A percentile compares a stretch with the other conserved stretches of the same genome.
phyloP scores from a whole-genome alignment of 2,888 invertebrate species.

The Chesias legatella region DNA sequence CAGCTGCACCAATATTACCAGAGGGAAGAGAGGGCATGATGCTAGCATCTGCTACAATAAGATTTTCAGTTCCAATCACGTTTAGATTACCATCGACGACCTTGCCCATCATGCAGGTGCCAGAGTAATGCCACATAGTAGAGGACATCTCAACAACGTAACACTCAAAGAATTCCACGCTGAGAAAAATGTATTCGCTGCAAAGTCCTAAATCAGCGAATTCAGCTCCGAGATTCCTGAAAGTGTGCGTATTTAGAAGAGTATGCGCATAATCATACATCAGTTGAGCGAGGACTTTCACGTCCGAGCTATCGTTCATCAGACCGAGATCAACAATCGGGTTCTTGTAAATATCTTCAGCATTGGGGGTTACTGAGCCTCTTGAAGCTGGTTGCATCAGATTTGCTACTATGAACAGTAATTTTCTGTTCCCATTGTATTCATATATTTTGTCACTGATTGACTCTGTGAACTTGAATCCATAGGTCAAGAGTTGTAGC shows the following conservation, averaged over 20 bases:
- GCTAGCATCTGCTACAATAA: neutral
- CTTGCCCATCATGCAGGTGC: no score
- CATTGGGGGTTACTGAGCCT: slow-evolving; percentile 25
- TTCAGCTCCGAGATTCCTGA: slow-evolving; percentile 16
- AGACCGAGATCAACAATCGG: slow-evolving; percentile 18
- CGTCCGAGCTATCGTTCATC: slow-evolving; percentile 11
- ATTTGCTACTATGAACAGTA: slow-evolving; percentile 17
- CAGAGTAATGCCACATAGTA: no score
- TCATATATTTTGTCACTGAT: slow-evolving; percentile 35
- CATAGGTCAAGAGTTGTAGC: slow-evolving; percentile 32
- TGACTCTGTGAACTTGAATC: slow-evolving; percentile 30
- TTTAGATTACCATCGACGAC: no score
- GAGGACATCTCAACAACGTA: no score
- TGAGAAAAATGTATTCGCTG: no score
- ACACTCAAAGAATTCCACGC: no score
- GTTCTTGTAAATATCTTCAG: slow-evolving; percentile 14
- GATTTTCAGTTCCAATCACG: no score
- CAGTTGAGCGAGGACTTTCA: slow-evolving; percentile 5
- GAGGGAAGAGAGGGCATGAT: neutral
- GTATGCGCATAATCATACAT: neutral
- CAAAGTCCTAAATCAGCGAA: no score
- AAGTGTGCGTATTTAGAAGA: slow-evolving; percentile 15
- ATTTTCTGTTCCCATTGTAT: slow-evolving; percentile 13
- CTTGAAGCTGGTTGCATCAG: slow-evolving; percentile 29
- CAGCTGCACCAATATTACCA: neutral